Evolutionary conservation across 2,888 invertebrate species (phyloP), one percentile per base, ranked within the genome.

Genomic region (Meteorus cinctellus): DNA sequence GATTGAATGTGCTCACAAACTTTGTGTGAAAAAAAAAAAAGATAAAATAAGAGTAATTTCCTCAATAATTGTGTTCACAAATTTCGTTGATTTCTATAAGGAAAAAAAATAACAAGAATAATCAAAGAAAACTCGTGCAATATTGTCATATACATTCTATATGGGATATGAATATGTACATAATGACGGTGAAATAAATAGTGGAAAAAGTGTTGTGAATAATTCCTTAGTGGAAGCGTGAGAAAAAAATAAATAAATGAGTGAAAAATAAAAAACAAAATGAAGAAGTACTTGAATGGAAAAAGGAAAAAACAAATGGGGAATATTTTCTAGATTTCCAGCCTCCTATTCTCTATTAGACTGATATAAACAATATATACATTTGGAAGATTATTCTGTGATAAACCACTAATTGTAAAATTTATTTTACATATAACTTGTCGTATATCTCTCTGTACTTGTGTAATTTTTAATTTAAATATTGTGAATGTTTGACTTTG

Each of bases 321-420:
- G 65, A 41, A 62, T 74, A 74, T 74, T 74, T 74, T 72, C 60
- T 55, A 45, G 51, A 62, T 41, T 68, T 19, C 24, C 68, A 74
- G 45, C 45, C 45, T 75, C 69, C 59, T 16, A 63, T 63, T 48
- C 59, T 77, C 60, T 60, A 73, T 14, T 75, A 76, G 74, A 78
- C 75, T 72, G 74, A 77, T 48, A 51, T 71, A 34, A 77, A 67
- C 77, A 69, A 78, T 78, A 78, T 76, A 78, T 76, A 77, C 78
- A 78, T 81, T 80, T 81, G 72, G 78, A 34, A 77, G 79, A 82
- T 4, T 55, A 55, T 80, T 81, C 81, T 82, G 82, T 82, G 82
- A 82, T 82, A 81, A 82, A 72, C 70, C 73, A 77, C 75, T 75
- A 51, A 70, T 16, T 59, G 59, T 59, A 70, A 34, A 77, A 79